Evolutionary conservation across 2,888 invertebrate species (phyloP).

Genomic region (Lottia scabra): DNA sequence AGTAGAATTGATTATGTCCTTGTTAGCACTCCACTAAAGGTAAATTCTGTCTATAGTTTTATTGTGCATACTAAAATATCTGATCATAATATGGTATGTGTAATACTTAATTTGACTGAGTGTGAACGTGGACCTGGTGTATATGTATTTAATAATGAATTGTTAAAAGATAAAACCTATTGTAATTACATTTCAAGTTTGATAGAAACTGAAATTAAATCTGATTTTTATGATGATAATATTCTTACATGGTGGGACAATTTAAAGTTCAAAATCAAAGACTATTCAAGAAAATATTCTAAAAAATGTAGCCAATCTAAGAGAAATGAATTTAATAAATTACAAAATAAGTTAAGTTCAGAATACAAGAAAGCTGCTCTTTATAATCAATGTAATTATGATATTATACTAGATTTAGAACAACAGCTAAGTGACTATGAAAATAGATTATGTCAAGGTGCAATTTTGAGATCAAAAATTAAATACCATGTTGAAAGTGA

Average conservation of each 20-base stretch:
- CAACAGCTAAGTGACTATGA: not conserved
- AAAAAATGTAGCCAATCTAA: not conserved
- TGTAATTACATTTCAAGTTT: too few relatives aligned
- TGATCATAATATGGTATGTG: too few relatives aligned
- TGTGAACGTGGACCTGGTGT: too few relatives aligned
- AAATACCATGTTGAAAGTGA: not conserved
- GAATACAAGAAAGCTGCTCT: not conserved
- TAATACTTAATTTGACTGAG: too few relatives aligned
- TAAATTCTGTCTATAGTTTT: too few relatives aligned
- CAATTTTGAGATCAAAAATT: slow-evolving; percentile 6
- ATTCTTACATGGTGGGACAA: too few relatives aligned
- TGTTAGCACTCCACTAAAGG: not conserved
- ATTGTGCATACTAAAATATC: too few relatives aligned
- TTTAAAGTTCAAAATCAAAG: not conserved
- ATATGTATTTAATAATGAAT: too few relatives aligned
- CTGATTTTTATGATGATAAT: too few relatives aligned
- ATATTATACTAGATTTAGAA: not conserved
- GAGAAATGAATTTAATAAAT: not conserved
- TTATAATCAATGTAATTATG: not conserved
- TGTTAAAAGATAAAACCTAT: too few relatives aligned
- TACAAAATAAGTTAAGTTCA: not conserved
- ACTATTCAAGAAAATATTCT: not conserved
- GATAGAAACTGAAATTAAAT: too few relatives aligned
- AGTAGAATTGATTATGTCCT: not conserved
- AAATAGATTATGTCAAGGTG: not conserved